Evolutionary conservation across 64 coral and sea anemone genomes (phyloP).

Genomic region (Astreopora myriophthalma): DNA sequence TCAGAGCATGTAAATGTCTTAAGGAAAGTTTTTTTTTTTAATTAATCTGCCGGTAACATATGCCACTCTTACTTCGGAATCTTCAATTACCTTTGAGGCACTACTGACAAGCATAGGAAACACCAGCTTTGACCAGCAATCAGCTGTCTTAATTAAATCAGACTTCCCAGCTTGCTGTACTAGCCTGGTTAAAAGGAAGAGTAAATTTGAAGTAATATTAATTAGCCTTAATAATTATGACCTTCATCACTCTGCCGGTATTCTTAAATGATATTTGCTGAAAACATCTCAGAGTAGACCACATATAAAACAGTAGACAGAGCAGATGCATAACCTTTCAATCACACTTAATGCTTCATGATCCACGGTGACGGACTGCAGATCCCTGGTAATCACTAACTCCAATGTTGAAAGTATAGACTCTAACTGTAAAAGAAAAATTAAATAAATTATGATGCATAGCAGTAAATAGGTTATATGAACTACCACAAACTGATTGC

Average conservation of each 20-base stretch:
- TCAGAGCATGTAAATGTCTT: too few species aligned
- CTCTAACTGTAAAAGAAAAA: constrained; percentile 26
- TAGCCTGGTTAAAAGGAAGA: constrained; percentile 11
- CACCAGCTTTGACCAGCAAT: constrained; percentile 60
- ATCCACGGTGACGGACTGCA: constrained; percentile 73
- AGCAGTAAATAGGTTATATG: too few species aligned
- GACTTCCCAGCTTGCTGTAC: constrained; percentile 25
- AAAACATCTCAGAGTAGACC: too few species aligned
- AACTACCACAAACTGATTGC: too few species aligned
- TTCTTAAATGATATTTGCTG: too few species aligned
- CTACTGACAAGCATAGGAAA: constrained; percentile 64
- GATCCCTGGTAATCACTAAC: constrained; percentile 32
- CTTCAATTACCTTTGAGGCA: constrained; percentile 50
- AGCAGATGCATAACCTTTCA: constrained; percentile 34
- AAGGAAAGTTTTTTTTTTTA: too few species aligned
- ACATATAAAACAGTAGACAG: background rate
- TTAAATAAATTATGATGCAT: background rate
- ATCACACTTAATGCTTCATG: constrained; percentile 74
- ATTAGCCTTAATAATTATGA: too few species aligned
- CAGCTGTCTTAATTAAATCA: constrained; percentile 30
- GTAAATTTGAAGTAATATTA: background rate
- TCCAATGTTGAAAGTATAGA: constrained; percentile 54
- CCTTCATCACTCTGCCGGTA: too few species aligned
- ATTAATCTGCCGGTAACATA: too few species aligned
- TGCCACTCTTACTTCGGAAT: too few species aligned